These are phyloP conservation scores for Cosmopolites sordidus DNA, from an alignment of 2,888 invertebrate genomes.

Conservation along the genomic window DNA sequence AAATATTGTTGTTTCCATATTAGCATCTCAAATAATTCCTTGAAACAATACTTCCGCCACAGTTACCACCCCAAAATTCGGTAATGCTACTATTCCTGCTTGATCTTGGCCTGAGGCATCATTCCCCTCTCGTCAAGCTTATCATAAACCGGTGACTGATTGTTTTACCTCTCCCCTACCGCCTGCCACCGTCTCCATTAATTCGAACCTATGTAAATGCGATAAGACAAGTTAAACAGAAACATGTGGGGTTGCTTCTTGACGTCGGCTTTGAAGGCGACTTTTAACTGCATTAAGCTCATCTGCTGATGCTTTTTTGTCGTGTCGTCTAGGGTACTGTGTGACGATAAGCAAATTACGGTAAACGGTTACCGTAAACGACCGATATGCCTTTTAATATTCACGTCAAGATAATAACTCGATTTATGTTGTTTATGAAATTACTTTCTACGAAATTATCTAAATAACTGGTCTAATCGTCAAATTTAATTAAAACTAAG, in stretches of 20 bases:
- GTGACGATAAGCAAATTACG: too few species aligned
- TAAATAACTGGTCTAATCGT: too few species aligned
- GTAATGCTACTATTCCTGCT: conserved; percentile 12
- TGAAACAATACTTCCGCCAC: too few species aligned
- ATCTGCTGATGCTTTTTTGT: conserved; percentile 6
- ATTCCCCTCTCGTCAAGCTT: conserved; percentile 18
- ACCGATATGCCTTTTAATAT: too few species aligned
- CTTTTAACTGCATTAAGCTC: conserved; percentile 21
- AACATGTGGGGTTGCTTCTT: conserved; percentile 19
- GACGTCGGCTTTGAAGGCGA: conserved; percentile 11
- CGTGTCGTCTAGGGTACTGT: not conserved
- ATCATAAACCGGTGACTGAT: conserved; percentile 25
- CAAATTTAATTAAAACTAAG: too few species aligned
- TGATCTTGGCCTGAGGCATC: conserved; percentile 7
- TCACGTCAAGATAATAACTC: too few species aligned
- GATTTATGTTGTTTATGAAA: too few species aligned
- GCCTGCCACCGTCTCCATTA: conserved; percentile 11
- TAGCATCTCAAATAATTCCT: too few species aligned
- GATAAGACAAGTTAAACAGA: conserved; percentile 24
- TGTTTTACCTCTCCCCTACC: conserved; percentile 21
- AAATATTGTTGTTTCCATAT: too few species aligned
- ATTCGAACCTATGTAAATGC: conserved; percentile 24
- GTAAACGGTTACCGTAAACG: too few species aligned
- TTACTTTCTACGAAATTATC: too few species aligned
- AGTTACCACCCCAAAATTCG: conserved; percentile 4